phyloP scores from a whole-genome alignment of 30 jellyfish, hydroid and myxozoan genomes.

The Pelagia noctiluca region DNA sequence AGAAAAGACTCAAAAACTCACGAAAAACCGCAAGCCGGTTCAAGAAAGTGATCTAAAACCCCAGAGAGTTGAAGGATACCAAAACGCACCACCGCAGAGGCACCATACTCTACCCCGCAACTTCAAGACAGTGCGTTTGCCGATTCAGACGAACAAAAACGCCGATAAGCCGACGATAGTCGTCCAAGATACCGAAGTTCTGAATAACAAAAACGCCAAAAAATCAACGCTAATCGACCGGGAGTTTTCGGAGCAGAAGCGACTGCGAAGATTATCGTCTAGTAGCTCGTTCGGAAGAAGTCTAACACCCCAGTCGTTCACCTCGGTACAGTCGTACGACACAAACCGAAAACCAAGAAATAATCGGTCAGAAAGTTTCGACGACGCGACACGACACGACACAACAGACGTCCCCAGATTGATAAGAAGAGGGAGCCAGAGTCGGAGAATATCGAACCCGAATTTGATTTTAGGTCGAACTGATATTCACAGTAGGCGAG shows the following conservation, averaged over 20 bases:
- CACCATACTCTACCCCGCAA: conserved; percentile 55
- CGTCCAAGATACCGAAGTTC: conserved; percentile 7
- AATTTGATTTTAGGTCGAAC: conserved; percentile 72
- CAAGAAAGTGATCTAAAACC: conserved; percentile 15
- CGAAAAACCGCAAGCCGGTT: conserved; percentile 1
- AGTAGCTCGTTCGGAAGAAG: conserved; percentile 5
- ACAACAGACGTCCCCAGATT: conserved; percentile 57
- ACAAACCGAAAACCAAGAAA: background rate
- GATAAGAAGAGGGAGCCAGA: conserved; percentile 38
- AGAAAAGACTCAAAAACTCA: conserved; percentile 32
- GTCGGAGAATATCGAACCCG: conserved; percentile 67
- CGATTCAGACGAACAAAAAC: conserved; percentile 34
- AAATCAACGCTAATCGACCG: background rate
- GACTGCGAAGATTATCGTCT: background rate
- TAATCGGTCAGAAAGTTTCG: background rate
- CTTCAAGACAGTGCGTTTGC: conserved; percentile 69
- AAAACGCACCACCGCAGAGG: conserved; percentile 23
- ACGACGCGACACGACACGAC: conserved; percentile 1
- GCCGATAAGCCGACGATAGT: conserved; percentile 17
- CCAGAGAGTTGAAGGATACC: background rate
- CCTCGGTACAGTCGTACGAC: conserved; percentile 45
- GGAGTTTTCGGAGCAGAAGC: conserved; percentile 30
- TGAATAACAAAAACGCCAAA: background rate
- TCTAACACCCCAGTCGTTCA: conserved; percentile 34
- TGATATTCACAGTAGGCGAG: conserved; percentile 35